These are phyloP conservation scores for Caenorhabditis sp. DNA, from an alignment of 2,888 invertebrate genomes.

Conservation along the genomic window DNA sequence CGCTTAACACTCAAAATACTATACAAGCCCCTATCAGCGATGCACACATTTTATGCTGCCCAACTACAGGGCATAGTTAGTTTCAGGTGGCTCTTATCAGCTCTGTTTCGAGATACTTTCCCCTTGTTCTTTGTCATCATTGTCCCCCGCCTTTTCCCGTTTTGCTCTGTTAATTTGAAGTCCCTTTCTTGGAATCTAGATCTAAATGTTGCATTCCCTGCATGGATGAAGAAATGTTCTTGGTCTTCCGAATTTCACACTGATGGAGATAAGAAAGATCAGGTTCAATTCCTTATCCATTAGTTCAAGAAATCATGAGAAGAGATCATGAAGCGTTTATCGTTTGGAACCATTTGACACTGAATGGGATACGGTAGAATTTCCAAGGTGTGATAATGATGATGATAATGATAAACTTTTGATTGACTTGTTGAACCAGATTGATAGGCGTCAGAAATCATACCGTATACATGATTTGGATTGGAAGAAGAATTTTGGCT, in stretches of 20 bases:
- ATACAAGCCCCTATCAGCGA: conserved; percentile 22
- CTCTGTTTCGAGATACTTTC: conserved; percentile 36
- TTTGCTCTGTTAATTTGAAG: conserved; percentile 27
- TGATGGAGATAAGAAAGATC: neutral
- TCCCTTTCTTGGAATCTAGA: neutral
- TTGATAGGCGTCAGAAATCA: neutral
- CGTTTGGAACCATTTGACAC: too few species aligned
- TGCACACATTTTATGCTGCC: neutral
- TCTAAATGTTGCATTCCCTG: conserved; percentile 4
- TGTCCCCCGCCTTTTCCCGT: conserved; percentile 15
- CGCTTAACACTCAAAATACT: neutral
- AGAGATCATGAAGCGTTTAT: neutral
- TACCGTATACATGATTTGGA: too few species aligned
- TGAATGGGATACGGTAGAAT: neutral
- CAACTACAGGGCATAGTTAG: conserved; percentile 39
- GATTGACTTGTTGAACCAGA: neutral
- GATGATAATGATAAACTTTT: neutral
- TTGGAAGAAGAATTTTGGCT: too few species aligned
- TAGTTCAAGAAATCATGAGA: neutral
- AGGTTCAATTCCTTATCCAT: conserved; percentile 5
- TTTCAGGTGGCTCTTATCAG: conserved; percentile 27
- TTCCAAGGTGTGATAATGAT: neutral
- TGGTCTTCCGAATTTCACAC: neutral
- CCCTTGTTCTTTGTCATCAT: conserved; percentile 30
- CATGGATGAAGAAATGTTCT: neutral